Evolutionary conservation across 2,113 vertebrate genomes (phyloP), one percentile per base, ranked within the genome.

Genomic region (Diphyllodes magnificus): DNA sequence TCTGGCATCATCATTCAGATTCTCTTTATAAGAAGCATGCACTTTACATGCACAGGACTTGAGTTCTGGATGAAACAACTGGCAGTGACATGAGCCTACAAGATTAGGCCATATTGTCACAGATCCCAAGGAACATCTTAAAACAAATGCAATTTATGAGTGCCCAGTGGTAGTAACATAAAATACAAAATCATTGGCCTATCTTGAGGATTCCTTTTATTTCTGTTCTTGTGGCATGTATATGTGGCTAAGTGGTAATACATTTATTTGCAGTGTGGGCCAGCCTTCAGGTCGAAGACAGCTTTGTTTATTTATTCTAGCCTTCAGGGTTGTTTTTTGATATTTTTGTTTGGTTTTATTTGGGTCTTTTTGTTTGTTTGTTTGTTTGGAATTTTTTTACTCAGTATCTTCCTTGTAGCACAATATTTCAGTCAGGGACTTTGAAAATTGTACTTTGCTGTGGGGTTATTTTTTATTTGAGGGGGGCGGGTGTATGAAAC

Each of bases 221-320:
- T 94, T 95, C 75, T 93, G 44, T 56, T 90, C 16, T 6, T 71
- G 71, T n/a, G 60, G n/a, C 42, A 47, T 51, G 63, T 59, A 15
- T 16, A 53, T 53, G 53, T 70, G 60, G 66, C 51, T 94, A 81
- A 90, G 81, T 71, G 49, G 76, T 65, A n/a, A n/a, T 72, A 20
- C 30, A 40, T 79, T 56, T 87, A 61, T 95, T 93, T 91, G 57
- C 40, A 49, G 11, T 50, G 53, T 51, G 59, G 83, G 63, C 59
- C n/a, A 60, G n/a, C 77, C 33, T 66, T 75, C 72, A 27, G 15
- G 57, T 93, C 30, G 90, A 81, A 91, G 42, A 51, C 45, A 92
- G 40, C 51, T 76, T 66, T 91, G 50, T 93, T 23, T 92, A 60
- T 83, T 96, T 88, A 37, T 94, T 77, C 44, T 95, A 72, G 39